A percentile compares a stretch with the other conserved stretches of the same genome.
phyloP scores from a whole-genome alignment of 2,113 vertebrate genomes.

The Apeltes quadracus region DNA sequence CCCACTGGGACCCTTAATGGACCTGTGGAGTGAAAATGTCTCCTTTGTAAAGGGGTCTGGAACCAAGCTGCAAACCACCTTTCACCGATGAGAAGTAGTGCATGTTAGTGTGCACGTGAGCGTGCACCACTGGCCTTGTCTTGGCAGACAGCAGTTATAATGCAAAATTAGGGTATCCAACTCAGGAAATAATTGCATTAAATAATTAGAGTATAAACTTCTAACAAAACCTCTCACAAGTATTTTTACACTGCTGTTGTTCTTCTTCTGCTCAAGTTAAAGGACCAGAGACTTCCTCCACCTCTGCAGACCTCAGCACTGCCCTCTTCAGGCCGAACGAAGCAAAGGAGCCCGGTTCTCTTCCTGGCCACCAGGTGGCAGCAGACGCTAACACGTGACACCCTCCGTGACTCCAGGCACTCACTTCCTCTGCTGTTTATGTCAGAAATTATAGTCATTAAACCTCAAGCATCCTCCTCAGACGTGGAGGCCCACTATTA shows the following conservation, averaged over 20 bases:
- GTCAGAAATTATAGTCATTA: slow-evolving; percentile 62
- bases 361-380: slow-evolving; percentile 53
- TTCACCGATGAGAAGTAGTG: neutral
- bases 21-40: neutral
- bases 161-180: no score
- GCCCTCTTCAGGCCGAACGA: slow-evolving; percentile 38
- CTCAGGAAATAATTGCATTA: neutral
- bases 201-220: neutral
- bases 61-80: no score
- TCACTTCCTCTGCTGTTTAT: slow-evolving; percentile 36
- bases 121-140: no score
- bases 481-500: slow-evolving; percentile 41
- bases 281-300: neutral
- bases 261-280: neutral
- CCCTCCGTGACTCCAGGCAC: neutral
- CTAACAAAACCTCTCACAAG: neutral
- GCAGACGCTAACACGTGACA: slow-evolving; percentile 56
- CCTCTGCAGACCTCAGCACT: neutral
- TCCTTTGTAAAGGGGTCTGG: neutral
- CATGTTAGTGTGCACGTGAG: no score
- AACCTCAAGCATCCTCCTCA: slow-evolving; percentile 52
- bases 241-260: neutral
- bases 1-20: no score
- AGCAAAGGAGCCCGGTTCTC: neutral
- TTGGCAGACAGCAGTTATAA: neutral